Evolutionary conservation across 1,140 invertebrate genomes (phyloP).

Genomic region (Thaumetopoea pityocampa): DNA sequence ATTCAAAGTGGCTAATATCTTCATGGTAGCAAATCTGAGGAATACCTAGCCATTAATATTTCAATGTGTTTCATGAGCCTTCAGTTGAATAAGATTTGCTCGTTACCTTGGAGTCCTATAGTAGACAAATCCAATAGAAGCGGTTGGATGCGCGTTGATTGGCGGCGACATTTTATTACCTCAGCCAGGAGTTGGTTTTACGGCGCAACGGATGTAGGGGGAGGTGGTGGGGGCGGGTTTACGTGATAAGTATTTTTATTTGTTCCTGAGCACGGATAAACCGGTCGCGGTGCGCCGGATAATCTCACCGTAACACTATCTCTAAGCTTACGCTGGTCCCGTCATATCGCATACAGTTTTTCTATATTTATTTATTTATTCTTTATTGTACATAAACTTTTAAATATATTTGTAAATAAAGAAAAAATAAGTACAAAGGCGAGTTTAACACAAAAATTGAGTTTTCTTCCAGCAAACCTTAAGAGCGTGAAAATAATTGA

Average conservation of each 20-base stretch:
- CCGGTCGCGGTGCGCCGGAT: slow-evolving; percentile 22
- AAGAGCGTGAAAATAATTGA: too few species aligned
- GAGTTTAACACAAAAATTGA: too few species aligned
- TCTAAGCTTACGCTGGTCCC: slow-evolving; percentile 37
- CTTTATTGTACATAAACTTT: too few species aligned
- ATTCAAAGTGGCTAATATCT: slow-evolving; percentile 13
- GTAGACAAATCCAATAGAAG: slow-evolving; percentile 24
- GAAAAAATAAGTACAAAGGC: too few species aligned
- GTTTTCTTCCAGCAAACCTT: too few species aligned
- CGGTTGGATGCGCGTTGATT: slow-evolving; percentile 22
- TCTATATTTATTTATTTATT: too few species aligned
- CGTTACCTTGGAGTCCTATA: slow-evolving; percentile 12
- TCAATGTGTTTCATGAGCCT: too few species aligned
- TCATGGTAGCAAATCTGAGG: too few species aligned
- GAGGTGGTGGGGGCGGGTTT: slow-evolving; percentile 21
- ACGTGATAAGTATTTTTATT: slow-evolving; percentile 52
- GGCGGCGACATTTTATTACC: slow-evolving; percentile 27
- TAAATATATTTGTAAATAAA: too few species aligned
- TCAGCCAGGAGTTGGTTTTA: slow-evolving; percentile 18
- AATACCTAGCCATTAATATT: too few species aligned
- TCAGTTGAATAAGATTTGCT: slow-evolving; percentile 11
- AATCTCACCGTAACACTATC: slow-evolving; percentile 26
- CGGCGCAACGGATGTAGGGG: too few species aligned
- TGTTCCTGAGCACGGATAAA: slow-evolving; percentile 35
- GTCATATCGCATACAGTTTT: slow-evolving; percentile 35